These are phyloP conservation scores for Tragelaphus strepsiceros DNA, from an alignment of 2,113 vertebrate species.

Conservation along the genomic window DNA sequence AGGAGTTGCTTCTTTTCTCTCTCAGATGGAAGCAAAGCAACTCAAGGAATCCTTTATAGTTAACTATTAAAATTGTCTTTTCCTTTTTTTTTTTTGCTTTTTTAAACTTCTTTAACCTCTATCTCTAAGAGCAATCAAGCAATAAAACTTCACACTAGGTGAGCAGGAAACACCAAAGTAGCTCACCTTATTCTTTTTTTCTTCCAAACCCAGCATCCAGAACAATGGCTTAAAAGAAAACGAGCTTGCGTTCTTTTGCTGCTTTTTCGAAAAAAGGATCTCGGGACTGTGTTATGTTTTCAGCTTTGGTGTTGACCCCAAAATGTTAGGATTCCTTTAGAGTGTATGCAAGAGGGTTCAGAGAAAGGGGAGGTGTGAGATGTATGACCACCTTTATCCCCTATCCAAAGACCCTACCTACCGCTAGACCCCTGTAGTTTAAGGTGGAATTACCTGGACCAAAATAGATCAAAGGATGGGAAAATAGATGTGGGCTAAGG, in stretches of 20 bases:
- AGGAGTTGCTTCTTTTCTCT: conserved; percentile 33
- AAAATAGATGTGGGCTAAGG: neutral
- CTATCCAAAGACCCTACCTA: neutral
- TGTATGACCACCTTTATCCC: neutral
- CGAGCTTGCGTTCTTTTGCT: neutral
- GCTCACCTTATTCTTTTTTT: neutral
- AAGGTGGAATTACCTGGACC: neutral
- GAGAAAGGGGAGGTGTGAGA: neutral
- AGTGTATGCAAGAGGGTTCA: neutral
- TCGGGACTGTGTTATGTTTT: neutral
- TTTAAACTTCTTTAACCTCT: conserved; percentile 42
- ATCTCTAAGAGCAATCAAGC: conserved; percentile 54
- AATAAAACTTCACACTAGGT: conserved; percentile 40
- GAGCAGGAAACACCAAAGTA: conserved; percentile 11
- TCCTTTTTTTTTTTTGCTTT: neutral
- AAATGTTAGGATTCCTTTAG: conserved; percentile 12
- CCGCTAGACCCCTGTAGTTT: neutral
- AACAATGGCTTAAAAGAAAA: conserved; percentile 48
- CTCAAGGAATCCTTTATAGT: conserved; percentile 59
- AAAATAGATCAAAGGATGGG: neutral
- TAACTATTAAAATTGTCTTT: conserved; percentile 66
- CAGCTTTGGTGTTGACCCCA: conserved; percentile 20
- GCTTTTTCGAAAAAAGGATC: neutral
- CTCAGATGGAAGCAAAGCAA: conserved; percentile 35
- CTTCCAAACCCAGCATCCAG: conserved; percentile 22